phyloP scores from a whole-genome alignment of 2,888 invertebrate species.

The Stenoptilia bipunctidactyla region DNA sequence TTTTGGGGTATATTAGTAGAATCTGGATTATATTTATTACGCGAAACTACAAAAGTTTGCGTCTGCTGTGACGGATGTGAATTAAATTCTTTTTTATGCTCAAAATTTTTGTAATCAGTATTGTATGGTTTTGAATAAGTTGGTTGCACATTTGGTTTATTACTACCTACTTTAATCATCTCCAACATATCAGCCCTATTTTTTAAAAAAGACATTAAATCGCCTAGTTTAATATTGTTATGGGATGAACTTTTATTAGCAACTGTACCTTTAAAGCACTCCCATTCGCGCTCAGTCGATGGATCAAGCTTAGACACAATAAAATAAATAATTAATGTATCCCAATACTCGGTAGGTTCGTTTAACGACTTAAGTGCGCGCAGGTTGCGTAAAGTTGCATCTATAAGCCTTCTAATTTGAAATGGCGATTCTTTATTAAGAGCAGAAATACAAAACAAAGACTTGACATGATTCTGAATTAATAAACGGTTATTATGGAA shows the following conservation, averaged over 20 bases:
- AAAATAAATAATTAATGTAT: conserved; percentile 3
- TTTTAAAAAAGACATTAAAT: conserved; percentile 8
- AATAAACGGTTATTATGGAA: conserved; percentile 8
- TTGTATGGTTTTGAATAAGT: too few relatives aligned
- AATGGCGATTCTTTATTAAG: conserved; percentile 1
- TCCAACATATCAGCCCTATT: conserved; percentile 5
- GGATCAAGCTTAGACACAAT: conserved; percentile 8
- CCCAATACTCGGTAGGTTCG: conserved; percentile 1
- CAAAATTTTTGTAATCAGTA: too few relatives aligned
- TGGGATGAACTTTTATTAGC: background rate
- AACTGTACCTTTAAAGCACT: conserved; percentile 1
- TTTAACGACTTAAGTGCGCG: background rate
- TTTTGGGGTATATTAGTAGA: background rate
- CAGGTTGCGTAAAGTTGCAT: conserved; percentile 5
- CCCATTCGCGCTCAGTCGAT: conserved; percentile 10
- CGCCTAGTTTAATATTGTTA: background rate
- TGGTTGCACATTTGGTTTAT: background rate
- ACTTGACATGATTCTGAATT: conserved; percentile 9
- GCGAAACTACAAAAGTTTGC: too few relatives aligned
- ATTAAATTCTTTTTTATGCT: too few relatives aligned
- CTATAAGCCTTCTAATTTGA: conserved; percentile 6
- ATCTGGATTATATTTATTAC: too few relatives aligned
- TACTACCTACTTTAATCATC: background rate
- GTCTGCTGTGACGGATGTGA: too few relatives aligned
- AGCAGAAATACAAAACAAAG: conserved; percentile 4